Evolutionary conservation across 2,797 vertebrate species (phyloP).

Genomic region (Leptatherina wallacei): DNA sequence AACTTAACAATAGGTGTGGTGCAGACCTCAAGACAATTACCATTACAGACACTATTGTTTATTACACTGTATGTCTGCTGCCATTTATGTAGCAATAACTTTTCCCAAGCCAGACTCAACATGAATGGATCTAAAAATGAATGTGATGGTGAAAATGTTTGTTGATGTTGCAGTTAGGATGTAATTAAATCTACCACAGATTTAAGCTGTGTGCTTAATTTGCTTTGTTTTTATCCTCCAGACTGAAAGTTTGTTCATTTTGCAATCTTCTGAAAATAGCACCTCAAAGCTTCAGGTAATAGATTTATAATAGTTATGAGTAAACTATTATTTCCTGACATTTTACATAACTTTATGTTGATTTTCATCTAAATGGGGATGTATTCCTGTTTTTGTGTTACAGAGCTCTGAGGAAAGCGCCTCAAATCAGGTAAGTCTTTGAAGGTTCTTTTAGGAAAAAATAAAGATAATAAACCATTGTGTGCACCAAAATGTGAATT

Average conservation of each 20-base stretch:
- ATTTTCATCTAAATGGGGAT: background rate
- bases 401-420: constrained; percentile 75
- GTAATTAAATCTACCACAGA: constrained; percentile 54
- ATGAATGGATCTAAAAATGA: constrained; percentile 41
- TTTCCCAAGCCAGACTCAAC: constrained; percentile 21
- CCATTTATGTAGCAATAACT: constrained; percentile 33
- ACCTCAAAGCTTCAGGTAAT: constrained; percentile 68
- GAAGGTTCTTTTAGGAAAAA: background rate
- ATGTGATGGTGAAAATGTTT: constrained; percentile 27
- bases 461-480: background rate
- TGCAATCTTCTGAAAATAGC: constrained; percentile 71
- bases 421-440: constrained; percentile 69
- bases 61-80: constrained; percentile 25
- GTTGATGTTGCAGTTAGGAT: constrained; percentile 33
- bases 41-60: constrained; percentile 50
- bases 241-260: constrained; percentile 67
- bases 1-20: constrained; percentile 43
- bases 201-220: constrained; percentile 26
- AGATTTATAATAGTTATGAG: constrained; percentile 2
- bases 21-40: constrained; percentile 39
- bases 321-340: constrained; percentile 16
- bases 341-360: background rate
- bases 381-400: constrained; percentile 20
- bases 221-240: constrained; percentile 43
- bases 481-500: background rate